Base-by-base conservation (phyloP, 1,140 invertebrate genomes). In the Cydia amplana region DNA sequence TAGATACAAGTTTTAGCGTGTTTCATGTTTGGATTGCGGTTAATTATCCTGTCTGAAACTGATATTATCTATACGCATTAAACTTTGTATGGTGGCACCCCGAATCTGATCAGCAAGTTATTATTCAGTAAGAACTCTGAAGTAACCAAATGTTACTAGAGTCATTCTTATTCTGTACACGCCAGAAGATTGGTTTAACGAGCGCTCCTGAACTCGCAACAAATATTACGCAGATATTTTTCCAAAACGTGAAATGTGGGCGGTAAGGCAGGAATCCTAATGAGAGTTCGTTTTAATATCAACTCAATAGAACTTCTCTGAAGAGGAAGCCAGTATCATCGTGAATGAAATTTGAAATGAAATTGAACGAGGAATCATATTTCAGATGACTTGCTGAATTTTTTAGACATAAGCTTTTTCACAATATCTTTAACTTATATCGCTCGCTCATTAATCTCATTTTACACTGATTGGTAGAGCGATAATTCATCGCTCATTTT, bases 191-290 rank as follows among this genome's bases (percentile, higher is more conserved):
- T 25, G 40, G 36, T 73, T 51, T 73, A 70, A 70, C 65, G 65
- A 70, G 65, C 65, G n/a, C 28, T 36, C 28, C 32, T 40, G n/a
- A 40, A 40, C 4, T 70, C 65, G 32, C 65, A 40, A 70, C 65
- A 70, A 70, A 70, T 70, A 70, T 70, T 36, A 40, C n/a, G 32
- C 14, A 70, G 28, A n/a, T 20, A 36, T 70, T 40, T 40, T 70
- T 18, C 65, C 65, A 70, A 40, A 70, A 40, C 12, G 28, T 40
- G 65, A 70, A 70, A 40, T 70, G 9, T 18, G 32, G 16, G 9
- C 65, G 40, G 16, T 7, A n/a, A 70, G 65, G 10, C 1, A 32
- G 16, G 55, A 65, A 32, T n/a, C 28, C 16, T 70, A 70, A 70
- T 36, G 32, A 70, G 65, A 36, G 14, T 36, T 36, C 64, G 14